Percentiles rank a stretch among this genome's conserved stretches.
Conservation (phyloP, 2,888 invertebrate species). For the Tipula confusa region DNA sequence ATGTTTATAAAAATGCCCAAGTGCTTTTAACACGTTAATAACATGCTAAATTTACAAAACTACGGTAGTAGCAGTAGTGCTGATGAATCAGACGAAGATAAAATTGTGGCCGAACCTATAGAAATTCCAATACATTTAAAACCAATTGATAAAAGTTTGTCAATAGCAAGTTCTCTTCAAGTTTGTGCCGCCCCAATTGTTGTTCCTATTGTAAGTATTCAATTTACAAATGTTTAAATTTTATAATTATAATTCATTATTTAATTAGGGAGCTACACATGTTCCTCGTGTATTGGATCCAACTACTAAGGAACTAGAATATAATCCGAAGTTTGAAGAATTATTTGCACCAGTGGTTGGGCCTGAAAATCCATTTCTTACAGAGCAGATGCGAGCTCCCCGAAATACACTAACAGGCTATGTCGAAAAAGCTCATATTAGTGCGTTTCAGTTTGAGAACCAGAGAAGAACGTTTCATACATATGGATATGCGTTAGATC, state of each 20-base stretch:
- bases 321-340: slow-evolving; percentile 93
- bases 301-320: slow-evolving; percentile 72
- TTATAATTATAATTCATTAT: slow-evolving; percentile 36
- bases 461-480: slow-evolving; percentile 91
- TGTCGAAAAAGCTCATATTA: slow-evolving; percentile 92
- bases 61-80: slow-evolving; percentile 71
- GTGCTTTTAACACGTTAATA: slow-evolving; percentile 35
- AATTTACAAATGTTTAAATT: slow-evolving; percentile 30
- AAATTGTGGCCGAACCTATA: slow-evolving; percentile 47
- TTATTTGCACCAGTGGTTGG: slow-evolving; percentile 88
- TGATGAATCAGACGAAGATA: slow-evolving; percentile 41
- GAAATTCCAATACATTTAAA: slow-evolving; percentile 53
- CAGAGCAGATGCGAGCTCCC: slow-evolving; percentile 78
- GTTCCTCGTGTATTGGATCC: slow-evolving; percentile 70
- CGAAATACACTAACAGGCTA: slow-evolving; percentile 92
- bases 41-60: slow-evolving; percentile 67
- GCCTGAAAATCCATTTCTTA: slow-evolving; percentile 89
- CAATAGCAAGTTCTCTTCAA: slow-evolving; percentile 60
- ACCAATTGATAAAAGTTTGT: slow-evolving; percentile 55
- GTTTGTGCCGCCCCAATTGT: slow-evolving; percentile 81
- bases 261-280: slow-evolving; percentile 64
- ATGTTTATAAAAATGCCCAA: not conserved
- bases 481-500: slow-evolving; percentile 93
- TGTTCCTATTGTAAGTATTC: slow-evolving; percentile 64
- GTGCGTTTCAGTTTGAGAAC: slow-evolving; percentile 95